Evolutionary conservation across 2,888 invertebrate genomes (phyloP).

Genomic region (Caenorhabditis sp.): DNA sequence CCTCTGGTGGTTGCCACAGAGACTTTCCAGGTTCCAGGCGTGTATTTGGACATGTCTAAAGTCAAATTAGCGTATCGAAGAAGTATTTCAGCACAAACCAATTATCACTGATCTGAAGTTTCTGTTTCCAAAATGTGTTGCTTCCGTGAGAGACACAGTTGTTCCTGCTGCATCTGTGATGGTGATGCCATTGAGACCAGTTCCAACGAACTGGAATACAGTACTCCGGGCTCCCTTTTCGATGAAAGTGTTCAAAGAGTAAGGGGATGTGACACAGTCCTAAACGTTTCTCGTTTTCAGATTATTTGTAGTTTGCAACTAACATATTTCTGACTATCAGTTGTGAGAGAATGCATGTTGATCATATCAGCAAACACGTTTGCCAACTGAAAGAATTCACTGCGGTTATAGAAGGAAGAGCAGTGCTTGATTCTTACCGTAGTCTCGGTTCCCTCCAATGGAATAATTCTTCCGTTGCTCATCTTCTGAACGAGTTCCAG

Average conservation of each 20-base stretch:
- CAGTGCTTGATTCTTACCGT: slow-evolving; percentile 8
- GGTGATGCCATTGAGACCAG: slow-evolving; percentile 10
- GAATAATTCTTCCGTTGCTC: slow-evolving; percentile 44
- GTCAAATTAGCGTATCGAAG: background rate
- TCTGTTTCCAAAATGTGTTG: background rate
- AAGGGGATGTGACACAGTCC: slow-evolving; percentile 31
- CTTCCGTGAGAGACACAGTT: background rate
- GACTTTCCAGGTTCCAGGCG: slow-evolving; percentile 28
- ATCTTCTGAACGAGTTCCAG: slow-evolving; percentile 42
- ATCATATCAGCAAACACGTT: slow-evolving; percentile 37
- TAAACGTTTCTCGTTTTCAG: too few relatives aligned
- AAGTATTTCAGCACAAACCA: background rate
- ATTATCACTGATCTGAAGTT: slow-evolving; percentile 38
- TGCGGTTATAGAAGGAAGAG: background rate
- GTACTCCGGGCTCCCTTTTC: slow-evolving; percentile 12
- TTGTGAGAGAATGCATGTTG: slow-evolving; percentile 24
- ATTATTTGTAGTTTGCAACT: background rate
- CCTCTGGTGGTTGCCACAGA: slow-evolving; percentile 23
- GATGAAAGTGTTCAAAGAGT: slow-evolving; percentile 21
- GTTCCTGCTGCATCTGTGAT: slow-evolving; percentile 26
- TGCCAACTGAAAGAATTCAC: slow-evolving; percentile 3
- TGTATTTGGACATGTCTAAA: slow-evolving; percentile 18
- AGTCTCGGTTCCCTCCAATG: slow-evolving; percentile 14
- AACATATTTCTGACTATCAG: slow-evolving; percentile 48
- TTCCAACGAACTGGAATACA: slow-evolving; percentile 37